Evolutionary conservation across 2,797 vertebrate species (phyloP).

Genomic region (Paratrypauchen microcephalus): DNA sequence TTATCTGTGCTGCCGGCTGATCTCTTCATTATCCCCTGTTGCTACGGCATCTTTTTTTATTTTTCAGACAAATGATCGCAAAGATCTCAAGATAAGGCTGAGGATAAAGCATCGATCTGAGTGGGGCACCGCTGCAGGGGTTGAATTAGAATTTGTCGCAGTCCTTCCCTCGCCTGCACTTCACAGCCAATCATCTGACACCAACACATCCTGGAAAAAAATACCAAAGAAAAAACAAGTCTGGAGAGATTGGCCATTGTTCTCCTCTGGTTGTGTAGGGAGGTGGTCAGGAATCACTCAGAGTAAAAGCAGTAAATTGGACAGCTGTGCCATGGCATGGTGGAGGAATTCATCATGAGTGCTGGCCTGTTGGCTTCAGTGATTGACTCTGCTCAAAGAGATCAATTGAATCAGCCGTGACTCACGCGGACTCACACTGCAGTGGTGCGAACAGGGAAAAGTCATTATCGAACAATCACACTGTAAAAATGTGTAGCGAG

Average conservation of each 20-base stretch:
- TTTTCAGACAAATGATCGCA: conserved; percentile 62
- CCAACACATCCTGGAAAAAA: conserved; percentile 10
- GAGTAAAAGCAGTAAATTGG: conserved; percentile 35
- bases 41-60: conserved; percentile 37
- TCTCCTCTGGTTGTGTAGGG: background rate
- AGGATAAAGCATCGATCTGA: conserved; percentile 60
- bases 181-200: conserved; percentile 39
- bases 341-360: conserved; percentile 48
- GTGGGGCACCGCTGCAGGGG: conserved; percentile 55
- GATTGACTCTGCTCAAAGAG: conserved; percentile 48
- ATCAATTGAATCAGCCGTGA: conserved; percentile 57
- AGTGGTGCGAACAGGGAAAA: conserved; percentile 25
- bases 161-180: conserved; percentile 30
- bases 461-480: conserved; percentile 4
- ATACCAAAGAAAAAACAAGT: conserved; percentile 27
- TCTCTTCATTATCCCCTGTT: conserved; percentile 67
- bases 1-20: conserved; percentile 36
- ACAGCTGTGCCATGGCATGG: conserved; percentile 26
- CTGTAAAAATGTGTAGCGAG: background rate
- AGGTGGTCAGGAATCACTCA: conserved; percentile 21
- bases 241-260: conserved; percentile 21
- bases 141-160: conserved; percentile 73
- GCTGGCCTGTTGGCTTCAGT: conserved; percentile 34
- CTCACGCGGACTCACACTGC: conserved; percentile 36
- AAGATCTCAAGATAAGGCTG: conserved; percentile 48